These are phyloP conservation scores for Dolomedes plantarius DNA, from an alignment of 2,888 invertebrate species.

Conservation along the genomic window DNA sequence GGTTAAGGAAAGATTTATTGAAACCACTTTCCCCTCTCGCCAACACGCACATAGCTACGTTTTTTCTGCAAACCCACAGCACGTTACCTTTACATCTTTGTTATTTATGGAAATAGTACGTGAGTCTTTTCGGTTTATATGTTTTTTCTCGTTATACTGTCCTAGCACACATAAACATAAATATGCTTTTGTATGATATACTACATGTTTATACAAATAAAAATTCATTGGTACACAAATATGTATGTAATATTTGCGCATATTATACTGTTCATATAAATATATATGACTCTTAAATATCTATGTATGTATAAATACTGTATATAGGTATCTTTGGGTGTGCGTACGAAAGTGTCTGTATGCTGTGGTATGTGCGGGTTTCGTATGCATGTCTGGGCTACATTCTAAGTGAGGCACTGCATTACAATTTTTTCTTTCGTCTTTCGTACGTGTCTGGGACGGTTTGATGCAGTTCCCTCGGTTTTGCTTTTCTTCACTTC, in stretches of 20 bases:
- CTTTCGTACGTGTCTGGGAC: background rate
- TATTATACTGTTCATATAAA: too few relatives aligned
- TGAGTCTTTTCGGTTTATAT: constrained; percentile 3
- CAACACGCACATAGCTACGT: background rate
- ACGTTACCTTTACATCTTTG: background rate
- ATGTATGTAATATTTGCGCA: too few relatives aligned
- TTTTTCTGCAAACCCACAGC: background rate
- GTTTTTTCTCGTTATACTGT: background rate
- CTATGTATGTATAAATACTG: too few relatives aligned
- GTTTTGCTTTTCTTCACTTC: background rate
- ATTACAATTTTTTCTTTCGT: constrained; percentile 1
- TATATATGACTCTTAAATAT: too few relatives aligned
- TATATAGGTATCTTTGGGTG: too few relatives aligned
- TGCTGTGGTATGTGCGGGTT: background rate
- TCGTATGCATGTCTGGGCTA: background rate
- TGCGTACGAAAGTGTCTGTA: too few relatives aligned
- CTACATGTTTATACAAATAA: too few relatives aligned
- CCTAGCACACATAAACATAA: too few relatives aligned
- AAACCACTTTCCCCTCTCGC: constrained; percentile 17
- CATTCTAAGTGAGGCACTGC: background rate
- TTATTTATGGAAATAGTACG: constrained; percentile 29
- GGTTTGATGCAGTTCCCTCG: background rate
- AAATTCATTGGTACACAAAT: too few relatives aligned
- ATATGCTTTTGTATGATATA: too few relatives aligned
- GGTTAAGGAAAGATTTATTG: constrained; percentile 50